These are phyloP conservation scores for Distichodus sexfasciatus DNA, from an alignment of 2,797 vertebrate genomes.

Conservation along the genomic window DNA sequence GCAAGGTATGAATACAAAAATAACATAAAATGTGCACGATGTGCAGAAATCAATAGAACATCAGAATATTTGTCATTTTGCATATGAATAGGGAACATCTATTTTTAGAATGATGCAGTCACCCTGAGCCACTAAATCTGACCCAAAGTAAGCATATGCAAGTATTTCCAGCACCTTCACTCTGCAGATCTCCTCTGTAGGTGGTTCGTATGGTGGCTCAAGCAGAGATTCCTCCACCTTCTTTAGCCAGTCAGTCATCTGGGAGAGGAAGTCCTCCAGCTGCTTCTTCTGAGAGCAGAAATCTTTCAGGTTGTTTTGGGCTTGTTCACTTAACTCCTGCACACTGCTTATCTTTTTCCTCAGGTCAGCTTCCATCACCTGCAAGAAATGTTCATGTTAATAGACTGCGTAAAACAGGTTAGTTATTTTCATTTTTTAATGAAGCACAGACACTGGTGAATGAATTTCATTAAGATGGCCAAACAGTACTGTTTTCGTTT, in stretches of 20 bases:
- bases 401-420: neutral
- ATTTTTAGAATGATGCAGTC: too few relatives aligned
- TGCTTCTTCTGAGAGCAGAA: constrained; percentile 83
- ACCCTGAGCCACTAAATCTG: too few relatives aligned
- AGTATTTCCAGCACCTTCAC: constrained; percentile 79
- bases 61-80: too few relatives aligned
- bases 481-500: neutral
- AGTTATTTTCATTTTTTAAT: too few relatives aligned
- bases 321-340: constrained; percentile 82
- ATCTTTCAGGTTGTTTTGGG: constrained; percentile 81
- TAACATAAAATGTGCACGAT: too few relatives aligned
- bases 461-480: neutral
- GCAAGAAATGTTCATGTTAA: constrained; percentile 29
- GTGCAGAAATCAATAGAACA: too few relatives aligned
- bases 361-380: constrained; percentile 90
- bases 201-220: constrained; percentile 70
- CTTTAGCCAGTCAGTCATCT: constrained; percentile 81
- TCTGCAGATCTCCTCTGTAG: constrained; percentile 85
- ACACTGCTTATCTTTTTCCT: constrained; percentile 83
- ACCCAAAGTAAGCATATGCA: too few relatives aligned
- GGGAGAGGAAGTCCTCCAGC: constrained; percentile 82
- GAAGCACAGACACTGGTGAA: too few relatives aligned
- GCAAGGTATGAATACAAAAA: neutral
- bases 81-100: too few relatives aligned
- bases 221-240: constrained; percentile 81